Percentiles rank a stretch among this genome's conserved stretches.
phyloP scores from a whole-genome alignment of 1,140 invertebrate species.

The Cydia fagiglandana region DNA sequence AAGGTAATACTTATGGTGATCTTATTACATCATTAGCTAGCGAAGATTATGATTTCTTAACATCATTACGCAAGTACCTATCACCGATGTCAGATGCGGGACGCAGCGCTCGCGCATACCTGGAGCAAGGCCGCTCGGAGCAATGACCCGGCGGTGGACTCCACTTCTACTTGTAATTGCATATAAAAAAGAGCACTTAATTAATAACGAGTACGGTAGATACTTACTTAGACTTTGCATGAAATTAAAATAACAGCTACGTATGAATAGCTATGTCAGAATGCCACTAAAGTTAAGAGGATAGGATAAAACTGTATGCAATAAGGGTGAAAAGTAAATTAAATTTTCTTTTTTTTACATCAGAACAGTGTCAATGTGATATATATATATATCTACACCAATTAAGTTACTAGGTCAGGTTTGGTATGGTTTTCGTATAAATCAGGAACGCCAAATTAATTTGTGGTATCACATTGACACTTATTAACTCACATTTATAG shows the following conservation, averaged over 20 bases:
- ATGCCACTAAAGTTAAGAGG: no score
- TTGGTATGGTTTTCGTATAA: no score
- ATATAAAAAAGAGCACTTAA: slow-evolving; percentile 31
- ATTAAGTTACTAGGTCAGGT: no score
- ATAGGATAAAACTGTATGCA: no score
- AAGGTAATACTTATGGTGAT: no score
- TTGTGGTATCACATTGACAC: no score
- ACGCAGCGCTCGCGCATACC: slow-evolving; percentile 37
- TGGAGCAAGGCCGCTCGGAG: slow-evolving; percentile 43
- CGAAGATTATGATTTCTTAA: not conserved
- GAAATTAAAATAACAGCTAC: not conserved
- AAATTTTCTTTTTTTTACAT: no score
- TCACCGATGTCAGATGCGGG: slow-evolving; percentile 39
- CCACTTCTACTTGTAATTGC: slow-evolving; percentile 25
- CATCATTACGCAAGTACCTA: slow-evolving; percentile 48
- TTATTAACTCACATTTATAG: no score
- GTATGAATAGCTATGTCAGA: not conserved
- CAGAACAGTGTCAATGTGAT: no score
- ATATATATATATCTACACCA: no score
- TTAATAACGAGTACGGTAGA: slow-evolving; percentile 14
- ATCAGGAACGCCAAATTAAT: no score
- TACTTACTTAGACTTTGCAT: not conserved
- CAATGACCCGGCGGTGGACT: slow-evolving; percentile 39
- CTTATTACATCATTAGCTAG: not conserved
- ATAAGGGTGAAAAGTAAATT: no score